Evolutionary conservation across 2,113 vertebrate genomes (phyloP), one percentile per base, ranked within the genome.

Genomic region (Scytalopus superciliaris): DNA sequence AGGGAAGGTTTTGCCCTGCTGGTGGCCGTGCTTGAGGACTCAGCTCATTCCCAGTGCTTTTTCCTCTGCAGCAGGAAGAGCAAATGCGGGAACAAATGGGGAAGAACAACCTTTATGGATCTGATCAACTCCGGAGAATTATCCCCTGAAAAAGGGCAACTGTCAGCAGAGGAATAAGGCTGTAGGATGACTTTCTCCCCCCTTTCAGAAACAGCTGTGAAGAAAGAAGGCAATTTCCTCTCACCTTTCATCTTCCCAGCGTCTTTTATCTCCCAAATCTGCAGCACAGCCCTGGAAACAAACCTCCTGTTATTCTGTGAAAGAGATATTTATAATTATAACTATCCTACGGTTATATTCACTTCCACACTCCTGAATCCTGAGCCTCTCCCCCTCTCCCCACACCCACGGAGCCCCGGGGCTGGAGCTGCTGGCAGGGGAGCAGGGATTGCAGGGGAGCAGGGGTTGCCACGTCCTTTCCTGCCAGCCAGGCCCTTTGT

Each of bases 211-310:
- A 47, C 7, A 79, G 16, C 60, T 70, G 40, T 59, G 69, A 68
- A 79, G 37, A 73, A 50, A 50, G 23, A 69, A 75, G 14, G 56
- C 31, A 18, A 87, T 72, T 77, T 78, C 62, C 60, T 63, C 80
- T 28, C 15, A 49, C 37, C 25, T 82, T 82, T 84, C 84, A 17
- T 80, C 66, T 90, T 93, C 79, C 25, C 8, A 10, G 23, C 40
- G 25, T 30, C 67, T 91, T 87, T 92, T 53, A 42, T 70, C 64
- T 86, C 83, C 52, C 76, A 73, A 14, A 52, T 64, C 76, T 57
- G 40, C 60, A 64, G 49, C 63, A 80, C 3, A 73, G 55, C 98
- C 98, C 98, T 99, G 96, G 22, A 87, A 86, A 85, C 25, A 60
- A 82, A 13, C 30, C n/a, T 78, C 19, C 28, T 50, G 45, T 56